A percentile compares a stretch with the other conserved stretches of the same genome.
Conservation (phyloP, 2,113 vertebrate genomes). For the Ceyx cyanopectus region DNA sequence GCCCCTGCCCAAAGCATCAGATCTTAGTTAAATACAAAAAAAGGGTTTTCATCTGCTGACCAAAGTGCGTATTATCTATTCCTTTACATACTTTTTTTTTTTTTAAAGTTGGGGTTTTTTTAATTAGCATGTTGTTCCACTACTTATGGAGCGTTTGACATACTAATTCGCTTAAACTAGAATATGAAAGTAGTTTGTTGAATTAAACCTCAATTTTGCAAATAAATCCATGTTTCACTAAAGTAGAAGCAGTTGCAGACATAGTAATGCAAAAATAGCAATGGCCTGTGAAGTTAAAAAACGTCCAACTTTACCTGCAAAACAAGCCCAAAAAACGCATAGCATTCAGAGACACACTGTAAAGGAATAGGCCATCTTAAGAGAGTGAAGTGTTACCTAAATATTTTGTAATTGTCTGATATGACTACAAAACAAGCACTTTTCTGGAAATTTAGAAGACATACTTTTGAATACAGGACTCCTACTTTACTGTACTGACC, state of each 20-base stretch:
- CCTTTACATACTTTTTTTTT: too few species aligned
- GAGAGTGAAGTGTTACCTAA: not conserved
- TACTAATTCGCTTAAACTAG: not conserved
- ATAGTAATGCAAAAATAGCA: not conserved
- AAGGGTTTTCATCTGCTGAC: not conserved
- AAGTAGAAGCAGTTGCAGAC: not conserved
- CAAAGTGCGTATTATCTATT: not conserved
- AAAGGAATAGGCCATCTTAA: not conserved
- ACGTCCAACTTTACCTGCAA: not conserved
- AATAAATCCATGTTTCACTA: not conserved
- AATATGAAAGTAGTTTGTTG: not conserved
- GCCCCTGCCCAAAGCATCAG: not conserved
- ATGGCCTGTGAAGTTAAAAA: not conserved
- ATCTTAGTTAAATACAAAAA: not conserved
- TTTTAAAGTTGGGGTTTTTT: too few species aligned
- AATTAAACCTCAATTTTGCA: not conserved
- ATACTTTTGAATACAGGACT: not conserved
- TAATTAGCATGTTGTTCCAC: not conserved
- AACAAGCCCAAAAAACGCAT: not conserved
- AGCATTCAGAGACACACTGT: not conserved
- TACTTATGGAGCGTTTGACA: not conserved
- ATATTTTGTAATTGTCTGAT: not conserved
- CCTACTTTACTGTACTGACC: rapidly evolving
- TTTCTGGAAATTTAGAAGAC: not conserved
- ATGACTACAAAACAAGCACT: not conserved